A percentile compares a stretch with the other conserved stretches of the same genome.
These are phyloP conservation scores for Pempheris klunzingeri DNA, from an alignment of 2,797 vertebrate genomes.

Conservation along the genomic window DNA sequence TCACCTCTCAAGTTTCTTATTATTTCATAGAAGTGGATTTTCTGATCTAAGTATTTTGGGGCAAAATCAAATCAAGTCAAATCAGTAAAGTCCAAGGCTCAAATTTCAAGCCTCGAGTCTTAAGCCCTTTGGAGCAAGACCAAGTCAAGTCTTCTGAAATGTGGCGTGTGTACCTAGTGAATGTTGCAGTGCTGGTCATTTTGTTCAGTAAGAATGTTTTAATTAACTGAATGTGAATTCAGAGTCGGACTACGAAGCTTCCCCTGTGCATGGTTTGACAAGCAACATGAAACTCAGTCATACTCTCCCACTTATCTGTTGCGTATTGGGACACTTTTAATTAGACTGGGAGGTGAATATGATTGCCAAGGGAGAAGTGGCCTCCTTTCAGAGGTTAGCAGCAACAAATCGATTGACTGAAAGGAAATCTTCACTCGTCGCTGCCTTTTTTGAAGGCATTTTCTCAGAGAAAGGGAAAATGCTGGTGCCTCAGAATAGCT, in stretches of 20 bases:
- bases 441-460: neutral
- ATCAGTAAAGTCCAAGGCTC: neutral
- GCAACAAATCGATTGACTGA: slow-evolving; percentile 12
- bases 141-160: slow-evolving; percentile 3
- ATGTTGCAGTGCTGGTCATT: neutral
- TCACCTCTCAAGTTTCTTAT: neutral
- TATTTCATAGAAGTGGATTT: too few relatives aligned
- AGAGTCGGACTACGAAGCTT: neutral
- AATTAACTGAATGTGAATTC: neutral
- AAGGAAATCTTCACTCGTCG: neutral
- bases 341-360: slow-evolving; percentile 34
- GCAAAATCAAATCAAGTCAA: neutral
- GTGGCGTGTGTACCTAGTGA: neutral
- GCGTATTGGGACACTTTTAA: slow-evolving; percentile 34
- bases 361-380: slow-evolving; percentile 39
- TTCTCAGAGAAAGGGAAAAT: neutral
- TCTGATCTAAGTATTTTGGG: neutral
- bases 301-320: slow-evolving; percentile 14
- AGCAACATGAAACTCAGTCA: neutral
- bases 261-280: neutral
- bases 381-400: slow-evolving; percentile 28
- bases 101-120: neutral
- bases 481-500: neutral
- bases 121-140: neutral
- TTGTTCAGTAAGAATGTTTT: neutral